These are phyloP conservation scores for Aethes cnicana DNA, from an alignment of 2,888 invertebrate species.

Conservation along the genomic window DNA sequence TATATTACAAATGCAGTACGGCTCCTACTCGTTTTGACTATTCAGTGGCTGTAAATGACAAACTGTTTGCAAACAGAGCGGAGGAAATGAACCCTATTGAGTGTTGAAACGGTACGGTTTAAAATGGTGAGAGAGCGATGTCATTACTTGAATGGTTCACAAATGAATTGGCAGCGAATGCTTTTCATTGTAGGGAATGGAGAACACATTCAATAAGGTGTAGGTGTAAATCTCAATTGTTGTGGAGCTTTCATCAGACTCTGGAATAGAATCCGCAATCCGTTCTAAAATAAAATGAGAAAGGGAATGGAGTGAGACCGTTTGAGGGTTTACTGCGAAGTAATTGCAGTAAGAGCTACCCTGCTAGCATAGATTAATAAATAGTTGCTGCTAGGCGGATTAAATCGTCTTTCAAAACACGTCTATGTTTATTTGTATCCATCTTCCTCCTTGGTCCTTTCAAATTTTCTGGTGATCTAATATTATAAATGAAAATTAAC, in stretches of 20 bases:
- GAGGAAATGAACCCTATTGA: not conserved
- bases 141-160: slow-evolving; percentile 39
- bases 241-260: slow-evolving; percentile 53
- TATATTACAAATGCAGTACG: slow-evolving; percentile 12
- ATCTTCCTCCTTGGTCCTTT: too few relatives aligned
- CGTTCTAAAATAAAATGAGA: slow-evolving; percentile 48
- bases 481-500: too few relatives aligned
- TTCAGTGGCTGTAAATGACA: slow-evolving; percentile 31
- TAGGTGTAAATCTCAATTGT: slow-evolving; percentile 64
- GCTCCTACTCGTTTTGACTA: slow-evolving; percentile 26
- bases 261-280: slow-evolving; percentile 46
- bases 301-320: slow-evolving; percentile 31
- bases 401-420: too few relatives aligned
- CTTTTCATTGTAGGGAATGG: slow-evolving; percentile 39
- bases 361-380: too few relatives aligned
- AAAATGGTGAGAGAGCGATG: not conserved
- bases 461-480: too few relatives aligned
- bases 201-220: slow-evolving; percentile 58
- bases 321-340: not conserved
- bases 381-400: too few relatives aligned
- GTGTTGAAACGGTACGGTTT: not conserved
- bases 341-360: too few relatives aligned
- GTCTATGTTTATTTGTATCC: too few relatives aligned
- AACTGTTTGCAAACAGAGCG: not conserved
- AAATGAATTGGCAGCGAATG: slow-evolving; percentile 46